Evolutionary conservation across 2,113 vertebrate species (phyloP), one percentile per base, ranked within the genome.

Genomic region (Neofelis nebulosa): DNA sequence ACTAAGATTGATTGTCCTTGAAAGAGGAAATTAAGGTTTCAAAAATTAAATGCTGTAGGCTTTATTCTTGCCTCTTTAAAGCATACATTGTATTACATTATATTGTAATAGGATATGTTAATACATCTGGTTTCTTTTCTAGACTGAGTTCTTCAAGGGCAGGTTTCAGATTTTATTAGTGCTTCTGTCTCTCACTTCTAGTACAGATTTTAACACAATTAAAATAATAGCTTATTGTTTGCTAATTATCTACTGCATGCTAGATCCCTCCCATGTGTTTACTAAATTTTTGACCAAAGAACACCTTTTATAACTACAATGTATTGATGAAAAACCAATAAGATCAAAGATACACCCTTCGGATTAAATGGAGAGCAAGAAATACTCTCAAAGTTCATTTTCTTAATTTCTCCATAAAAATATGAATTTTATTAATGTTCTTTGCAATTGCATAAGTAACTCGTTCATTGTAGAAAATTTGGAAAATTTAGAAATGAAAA

Each of bases 1-100:
- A 48, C 45, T 85, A 55, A 78, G n/a, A 94, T 89, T 68, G 45
- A 63, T 55, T 91, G 31, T 66, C 18, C 18, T 92, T 95, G n/a
- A 96, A 86, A 76, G 41, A 50, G 27, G 78, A 95, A 97, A 95
- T 85, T 78, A 81, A 55, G 79, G 48, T 92, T 95, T 97, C 45
- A 92, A 93, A 92, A 89, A 73, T 89, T 95, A 48, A 80, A 48
- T 92, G 25, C 69, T 85, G 2, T 85, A 79, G 63, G 31, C 18
- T 82, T 95, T 95, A 23, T 92, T 89, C 38, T 87, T 96, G 45
- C 16, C 50, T 48, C 45, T 38, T 85, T 85, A 69, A 74, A 69
- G 15, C 19, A 10, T 71, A 73, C 0, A 10, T 81, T 86, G 10
- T 57, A 86, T 81, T 92, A 25, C 25, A 84, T 89, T 86, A 96